Evolutionary conservation across 2,113 vertebrate genomes (phyloP), one percentile per base, ranked within the genome.

Genomic region (Onychorhynchus coronatus): DNA sequence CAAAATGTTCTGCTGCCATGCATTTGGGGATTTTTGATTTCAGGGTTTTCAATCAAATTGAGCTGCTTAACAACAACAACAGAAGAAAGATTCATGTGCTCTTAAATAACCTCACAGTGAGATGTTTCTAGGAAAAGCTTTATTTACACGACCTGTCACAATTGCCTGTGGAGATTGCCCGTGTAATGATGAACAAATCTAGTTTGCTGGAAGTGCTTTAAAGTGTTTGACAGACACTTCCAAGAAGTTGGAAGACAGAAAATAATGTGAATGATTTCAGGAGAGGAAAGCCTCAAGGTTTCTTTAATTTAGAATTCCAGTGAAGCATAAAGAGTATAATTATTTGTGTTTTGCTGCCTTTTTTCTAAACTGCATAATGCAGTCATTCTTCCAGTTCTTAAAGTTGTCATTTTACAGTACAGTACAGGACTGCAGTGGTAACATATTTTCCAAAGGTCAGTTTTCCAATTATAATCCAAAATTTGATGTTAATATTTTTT

Each of bases 391-490:
- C 93, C 86, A 47, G 47, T 66, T 42, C 49, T 83, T 87, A 61
- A 95, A 96, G 93, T 91, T 96, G 89, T 95, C 90, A 73, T 95
- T 97, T 96, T 87, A 91, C 78, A 91, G 91, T 82, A 50, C 81
- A 72, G 94, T 62, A 58, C 91, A 94, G 92, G 88, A 31, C 93
- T 93, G 77, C 86, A 95, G 93, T 82, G 91, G 94, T 96, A 98
- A 97, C 96, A 98, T 98, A 98, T 98, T 98, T 98, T 98, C 98
- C 97, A 97, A 98, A 98, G 97, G 97, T 98, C 96, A 97, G 93
- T 97, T 98, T 98, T 96, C 97, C 98, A 98, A 97, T 98, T 97
- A 98, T 98, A 97, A 97, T 97, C 93, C 97, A 96, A 97, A 98
- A 96, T 94, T 96, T 96, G 96, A 98, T 67, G 44, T 89, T 96